Percentiles rank a stretch among this genome's conserved stretches.
These are phyloP conservation scores for Anarrhichthys ocellatus DNA, from an alignment of 2,113 vertebrate genomes.

Conservation along the genomic window DNA sequence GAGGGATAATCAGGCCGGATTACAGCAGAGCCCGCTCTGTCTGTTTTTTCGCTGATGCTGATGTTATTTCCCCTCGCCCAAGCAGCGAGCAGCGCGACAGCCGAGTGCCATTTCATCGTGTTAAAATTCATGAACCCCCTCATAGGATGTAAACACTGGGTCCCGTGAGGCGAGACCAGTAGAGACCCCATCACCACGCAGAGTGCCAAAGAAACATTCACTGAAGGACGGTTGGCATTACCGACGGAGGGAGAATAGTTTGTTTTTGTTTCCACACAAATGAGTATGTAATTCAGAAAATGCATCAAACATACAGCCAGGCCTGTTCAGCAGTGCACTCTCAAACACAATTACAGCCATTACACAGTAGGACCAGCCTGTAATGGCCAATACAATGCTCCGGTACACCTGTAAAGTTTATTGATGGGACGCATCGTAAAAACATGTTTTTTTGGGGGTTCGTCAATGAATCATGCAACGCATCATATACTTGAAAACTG, in stretches of 20 bases:
- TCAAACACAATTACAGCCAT: constrained; percentile 2
- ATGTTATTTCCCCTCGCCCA: constrained; percentile 18
- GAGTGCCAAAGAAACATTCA: background rate
- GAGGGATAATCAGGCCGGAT: constrained; percentile 25
- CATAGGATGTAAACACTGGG: constrained; percentile 20
- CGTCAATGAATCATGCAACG: background rate
- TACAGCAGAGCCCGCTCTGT: constrained; percentile 11
- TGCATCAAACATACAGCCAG: background rate
- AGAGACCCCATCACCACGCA: background rate
- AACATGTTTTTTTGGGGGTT: background rate
- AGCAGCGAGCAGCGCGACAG: background rate
- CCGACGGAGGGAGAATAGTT: background rate
- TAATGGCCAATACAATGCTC: background rate
- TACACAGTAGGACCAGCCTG: background rate
- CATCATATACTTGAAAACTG: background rate
- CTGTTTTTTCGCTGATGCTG: constrained; percentile 23
- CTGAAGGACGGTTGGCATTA: constrained; percentile 3
- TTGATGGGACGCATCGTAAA: background rate
- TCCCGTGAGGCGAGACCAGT: background rate
- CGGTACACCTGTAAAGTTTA: constrained; percentile 3
- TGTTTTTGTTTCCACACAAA: constrained; percentile 4
- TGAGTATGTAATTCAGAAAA: constrained; percentile 9
- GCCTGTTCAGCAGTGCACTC: background rate
- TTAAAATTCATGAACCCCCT: constrained; percentile 33
- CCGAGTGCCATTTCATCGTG: constrained; percentile 9